Evolutionary conservation across 2,888 invertebrate genomes (phyloP).

Genomic region (Drosophila prostipennis): DNA sequence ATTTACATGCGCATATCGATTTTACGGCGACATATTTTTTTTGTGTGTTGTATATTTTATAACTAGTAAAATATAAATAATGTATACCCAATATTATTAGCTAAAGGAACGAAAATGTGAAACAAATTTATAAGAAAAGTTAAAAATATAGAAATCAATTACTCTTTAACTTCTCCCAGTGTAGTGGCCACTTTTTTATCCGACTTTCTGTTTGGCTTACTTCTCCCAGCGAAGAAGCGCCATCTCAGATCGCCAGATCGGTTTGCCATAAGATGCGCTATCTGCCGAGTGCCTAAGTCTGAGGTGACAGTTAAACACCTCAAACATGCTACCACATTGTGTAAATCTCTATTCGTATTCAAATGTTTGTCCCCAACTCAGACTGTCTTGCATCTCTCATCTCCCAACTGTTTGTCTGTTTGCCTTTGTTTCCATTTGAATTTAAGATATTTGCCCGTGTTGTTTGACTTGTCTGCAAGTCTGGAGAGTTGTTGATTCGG

Average conservation of each 20-base stretch:
- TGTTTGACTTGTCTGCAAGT: conserved; percentile 33
- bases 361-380: conserved; percentile 39
- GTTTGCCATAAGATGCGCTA: conserved; percentile 1
- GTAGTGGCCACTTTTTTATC: neutral
- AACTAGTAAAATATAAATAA: no score
- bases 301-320: conserved; percentile 81
- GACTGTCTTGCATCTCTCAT: conserved; percentile 14
- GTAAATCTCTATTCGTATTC: conserved; percentile 37
- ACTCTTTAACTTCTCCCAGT: neutral
- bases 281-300: conserved; percentile 67
- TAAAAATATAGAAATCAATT: neutral
- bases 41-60: no score
- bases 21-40: no score
- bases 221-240: conserved; percentile 4
- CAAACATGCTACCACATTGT: conserved; percentile 77
- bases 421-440: conserved; percentile 73
- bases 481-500: neutral
- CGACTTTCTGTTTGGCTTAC: conserved; percentile 1
- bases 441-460: conserved; percentile 63
- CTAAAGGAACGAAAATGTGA: no score
- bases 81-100: no score
- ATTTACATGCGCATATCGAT: no score
- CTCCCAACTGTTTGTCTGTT: conserved; percentile 42
- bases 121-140: neutral
- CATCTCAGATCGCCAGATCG: conserved; percentile 14